phyloP scores from a whole-genome alignment of 2,888 invertebrate species.

The Diplazon laetatorius region DNA sequence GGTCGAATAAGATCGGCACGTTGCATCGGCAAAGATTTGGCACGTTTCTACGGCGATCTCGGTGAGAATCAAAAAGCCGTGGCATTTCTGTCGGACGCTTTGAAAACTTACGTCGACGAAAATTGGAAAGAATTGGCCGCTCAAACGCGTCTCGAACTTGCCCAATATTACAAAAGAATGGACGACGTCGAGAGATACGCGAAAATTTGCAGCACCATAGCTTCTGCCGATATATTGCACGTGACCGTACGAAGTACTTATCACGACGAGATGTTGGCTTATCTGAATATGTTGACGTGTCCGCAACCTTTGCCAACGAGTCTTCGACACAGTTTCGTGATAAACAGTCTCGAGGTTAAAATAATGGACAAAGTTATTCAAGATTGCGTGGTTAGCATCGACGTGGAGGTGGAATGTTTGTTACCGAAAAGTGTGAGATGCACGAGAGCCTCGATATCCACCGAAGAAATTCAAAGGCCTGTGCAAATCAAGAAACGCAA shows the following conservation, averaged over 20 bases:
- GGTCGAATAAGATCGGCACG: constrained; percentile 91
- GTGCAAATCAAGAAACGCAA: constrained; percentile 81
- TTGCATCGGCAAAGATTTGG: constrained; percentile 93
- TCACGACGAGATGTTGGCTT: constrained; percentile 92
- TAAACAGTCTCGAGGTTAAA: constrained; percentile 84
- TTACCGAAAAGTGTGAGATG: constrained; percentile 88
- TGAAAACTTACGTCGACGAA: constrained; percentile 93
- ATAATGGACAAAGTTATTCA: constrained; percentile 85
- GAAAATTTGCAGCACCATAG: constrained; percentile 91
- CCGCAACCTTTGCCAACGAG: constrained; percentile 84
- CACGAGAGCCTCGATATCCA: constrained; percentile 86
- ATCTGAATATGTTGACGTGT: constrained; percentile 84
- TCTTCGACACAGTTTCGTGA: constrained; percentile 85
- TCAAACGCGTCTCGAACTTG: constrained; percentile 92
- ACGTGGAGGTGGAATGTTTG: constrained; percentile 84
- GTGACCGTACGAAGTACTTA: constrained; percentile 89
- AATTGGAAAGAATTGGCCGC: constrained; percentile 93
- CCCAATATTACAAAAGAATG: constrained; percentile 92
- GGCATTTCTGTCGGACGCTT: constrained; percentile 92
- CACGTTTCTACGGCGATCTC: constrained; percentile 93
- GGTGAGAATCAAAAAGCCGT: constrained; percentile 95
- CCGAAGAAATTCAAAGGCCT: constrained; percentile 84
- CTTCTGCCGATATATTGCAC: constrained; percentile 90
- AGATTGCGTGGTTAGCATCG: constrained; percentile 84
- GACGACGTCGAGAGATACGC: constrained; percentile 90